Base-by-base conservation (phyloP, 2,113 vertebrate species). In the Lophura nycthemera region DNA sequence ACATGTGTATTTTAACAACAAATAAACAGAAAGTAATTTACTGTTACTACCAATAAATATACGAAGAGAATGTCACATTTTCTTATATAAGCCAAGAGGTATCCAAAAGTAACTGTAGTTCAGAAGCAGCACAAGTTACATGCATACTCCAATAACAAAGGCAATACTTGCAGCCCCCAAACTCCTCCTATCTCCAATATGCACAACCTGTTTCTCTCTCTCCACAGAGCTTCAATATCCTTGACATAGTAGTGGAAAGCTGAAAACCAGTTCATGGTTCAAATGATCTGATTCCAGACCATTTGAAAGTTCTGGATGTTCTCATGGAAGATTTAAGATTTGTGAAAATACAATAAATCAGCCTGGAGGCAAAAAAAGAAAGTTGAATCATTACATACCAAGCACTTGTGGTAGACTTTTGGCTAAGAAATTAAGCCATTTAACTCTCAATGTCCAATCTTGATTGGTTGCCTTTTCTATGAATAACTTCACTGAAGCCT, bases 381-480 rank as follows among this genome's bases (percentile, higher is more conserved):
- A 81, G 20, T 64, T 40, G 38, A 84, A 48, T 74, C 4, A 90
- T 29, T 77, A 97, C 98, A 91, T 90, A 98, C 98, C 98, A 80
- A 98, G 96, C 25, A 97, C 98, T 95, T 95, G 98, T 88, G 92
- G 97, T 90, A 91, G 96, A 88, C 97, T 98, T 97, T 98, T 99
- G 50, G 98, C 97, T 80, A 99, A 96, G 87, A 98, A 98, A n/a
- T 98, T 98, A 54, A 99, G 98, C 99, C 99, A 99, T 94, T 98
- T 98, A 94, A 98, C 98, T 93, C 99, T 98, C 45, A 99, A 95
- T 83, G 98, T 95, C 99, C 99, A 99, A 78, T 99, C 99, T 24
- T 98, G 98, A 71, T 99, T 99, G 36, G 98, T 99, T 17, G 99
- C 98, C 89, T 98, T 98, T 96, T 98, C 98, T 47, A 97, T 98